These are phyloP conservation scores for Cichladusa arquata DNA, from an alignment of 2,113 vertebrate genomes.

Conservation along the genomic window DNA sequence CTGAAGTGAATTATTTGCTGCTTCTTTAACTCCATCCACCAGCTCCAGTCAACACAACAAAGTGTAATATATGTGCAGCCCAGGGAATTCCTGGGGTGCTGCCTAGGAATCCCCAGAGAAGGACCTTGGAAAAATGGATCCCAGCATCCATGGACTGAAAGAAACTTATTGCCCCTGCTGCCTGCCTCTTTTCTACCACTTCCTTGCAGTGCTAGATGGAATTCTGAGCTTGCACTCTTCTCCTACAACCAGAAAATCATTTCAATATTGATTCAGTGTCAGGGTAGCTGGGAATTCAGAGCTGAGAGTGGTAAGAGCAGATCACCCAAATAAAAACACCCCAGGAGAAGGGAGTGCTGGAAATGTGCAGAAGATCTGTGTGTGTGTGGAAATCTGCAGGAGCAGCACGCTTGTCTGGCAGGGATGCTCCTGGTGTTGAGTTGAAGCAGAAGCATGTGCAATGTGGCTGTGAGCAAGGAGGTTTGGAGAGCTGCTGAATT, in stretches of 20 bases:
- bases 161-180: not conserved
- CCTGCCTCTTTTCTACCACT: not conserved
- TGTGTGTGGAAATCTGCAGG: not conserved
- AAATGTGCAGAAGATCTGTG: not conserved
- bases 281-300: not conserved
- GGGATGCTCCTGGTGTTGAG: not conserved
- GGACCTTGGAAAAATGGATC: not conserved
- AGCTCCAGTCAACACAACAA: fast-evolving
- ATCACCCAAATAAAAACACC: not conserved
- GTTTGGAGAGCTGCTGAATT: slow-evolving; percentile 17
- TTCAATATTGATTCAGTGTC: not conserved
- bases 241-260: not conserved
- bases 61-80: fast-evolving
- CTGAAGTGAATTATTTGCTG: not conserved
- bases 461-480: not conserved
- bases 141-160: not conserved
- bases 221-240: not conserved
- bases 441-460: not conserved
- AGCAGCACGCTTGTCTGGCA: not conserved
- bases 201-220: not conserved
- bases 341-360: not conserved
- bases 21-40: not conserved
- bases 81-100: fast-evolving
- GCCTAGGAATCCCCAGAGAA: not conserved
- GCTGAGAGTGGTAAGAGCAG: not conserved